These are phyloP conservation scores for Conopomorpha cramerella DNA, from an alignment of 1,140 invertebrate genomes.

Conservation along the genomic window DNA sequence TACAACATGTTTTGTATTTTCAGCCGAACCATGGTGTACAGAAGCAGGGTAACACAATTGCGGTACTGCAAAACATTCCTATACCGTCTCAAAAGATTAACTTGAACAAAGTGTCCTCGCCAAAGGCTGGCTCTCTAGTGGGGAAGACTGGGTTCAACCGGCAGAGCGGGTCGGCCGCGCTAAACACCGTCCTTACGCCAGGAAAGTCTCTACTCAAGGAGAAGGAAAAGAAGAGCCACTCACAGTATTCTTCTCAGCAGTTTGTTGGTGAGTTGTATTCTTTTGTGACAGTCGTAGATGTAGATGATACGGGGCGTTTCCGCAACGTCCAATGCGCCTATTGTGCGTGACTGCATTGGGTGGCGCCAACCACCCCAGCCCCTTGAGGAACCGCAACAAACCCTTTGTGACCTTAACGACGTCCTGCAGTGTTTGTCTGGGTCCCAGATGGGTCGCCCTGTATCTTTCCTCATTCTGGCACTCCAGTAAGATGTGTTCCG, in stretches of 20 bases:
- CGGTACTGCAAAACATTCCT: slow-evolving; percentile 41
- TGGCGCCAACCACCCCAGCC: too few species aligned
- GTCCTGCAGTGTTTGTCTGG: too few species aligned
- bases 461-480: too few species aligned
- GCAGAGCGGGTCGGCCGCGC: slow-evolving; percentile 12
- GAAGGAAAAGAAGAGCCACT: slow-evolving; percentile 32
- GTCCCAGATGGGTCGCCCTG: too few species aligned
- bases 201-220: slow-evolving; percentile 38
- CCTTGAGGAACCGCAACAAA: too few species aligned
- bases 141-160: slow-evolving; percentile 23
- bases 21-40: slow-evolving; percentile 18
- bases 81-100: slow-evolving; percentile 36
- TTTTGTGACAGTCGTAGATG: slow-evolving; percentile 2
- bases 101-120: slow-evolving; percentile 12
- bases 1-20: slow-evolving; percentile 7
- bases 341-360: too few species aligned
- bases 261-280: slow-evolving; percentile 9
- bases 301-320: too few species aligned
- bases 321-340: too few species aligned
- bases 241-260: slow-evolving; percentile 23
- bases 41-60: slow-evolving; percentile 25
- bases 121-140: background rate
- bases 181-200: slow-evolving; percentile 30
- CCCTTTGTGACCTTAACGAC: too few species aligned
- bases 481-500: too few species aligned